Evolutionary conservation across 2,797 vertebrate species (phyloP).

Genomic region (Crenichthys baileyi): DNA sequence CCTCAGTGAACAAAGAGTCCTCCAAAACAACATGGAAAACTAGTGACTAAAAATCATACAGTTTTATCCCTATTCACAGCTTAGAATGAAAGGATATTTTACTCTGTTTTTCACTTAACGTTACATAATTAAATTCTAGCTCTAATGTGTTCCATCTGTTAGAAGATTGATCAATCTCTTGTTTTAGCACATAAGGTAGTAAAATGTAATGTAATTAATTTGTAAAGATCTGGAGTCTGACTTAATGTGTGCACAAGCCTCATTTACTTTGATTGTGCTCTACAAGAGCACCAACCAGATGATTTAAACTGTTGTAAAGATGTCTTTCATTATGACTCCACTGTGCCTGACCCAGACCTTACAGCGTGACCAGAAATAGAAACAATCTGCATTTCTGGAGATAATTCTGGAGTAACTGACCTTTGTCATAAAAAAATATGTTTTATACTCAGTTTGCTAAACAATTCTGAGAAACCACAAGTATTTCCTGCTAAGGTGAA

Average conservation of each 20-base stretch:
- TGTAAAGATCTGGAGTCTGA: slow-evolving; percentile 49
- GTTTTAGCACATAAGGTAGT: slow-evolving; percentile 19
- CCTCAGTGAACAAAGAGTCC: background rate
- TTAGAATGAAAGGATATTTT: background rate
- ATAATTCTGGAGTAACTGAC: slow-evolving; percentile 29
- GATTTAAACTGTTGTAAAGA: slow-evolving; percentile 51
- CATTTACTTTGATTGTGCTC: slow-evolving; percentile 46
- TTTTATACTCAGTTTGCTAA: slow-evolving; percentile 42
- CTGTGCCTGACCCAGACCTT: slow-evolving; percentile 30
- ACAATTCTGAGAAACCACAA: background rate
- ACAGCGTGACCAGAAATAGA: slow-evolving; percentile 37
- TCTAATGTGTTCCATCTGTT: slow-evolving; percentile 3
- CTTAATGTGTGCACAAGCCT: slow-evolving; percentile 38
- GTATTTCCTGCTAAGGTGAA: no score
- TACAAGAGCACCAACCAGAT: slow-evolving; percentile 27
- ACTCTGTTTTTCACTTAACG: background rate
- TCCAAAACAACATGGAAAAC: background rate
- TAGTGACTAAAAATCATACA: background rate
- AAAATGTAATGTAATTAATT: slow-evolving; percentile 33
- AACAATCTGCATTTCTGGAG: slow-evolving; percentile 47
- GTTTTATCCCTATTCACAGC: background rate
- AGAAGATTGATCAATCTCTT: slow-evolving; percentile 16
- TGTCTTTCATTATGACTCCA: slow-evolving; percentile 33
- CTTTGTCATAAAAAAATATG: slow-evolving; percentile 22
- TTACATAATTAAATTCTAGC: background rate